phyloP scores from a whole-genome alignment of 2,797 vertebrate species.

The Clarias platycephalus region DNA sequence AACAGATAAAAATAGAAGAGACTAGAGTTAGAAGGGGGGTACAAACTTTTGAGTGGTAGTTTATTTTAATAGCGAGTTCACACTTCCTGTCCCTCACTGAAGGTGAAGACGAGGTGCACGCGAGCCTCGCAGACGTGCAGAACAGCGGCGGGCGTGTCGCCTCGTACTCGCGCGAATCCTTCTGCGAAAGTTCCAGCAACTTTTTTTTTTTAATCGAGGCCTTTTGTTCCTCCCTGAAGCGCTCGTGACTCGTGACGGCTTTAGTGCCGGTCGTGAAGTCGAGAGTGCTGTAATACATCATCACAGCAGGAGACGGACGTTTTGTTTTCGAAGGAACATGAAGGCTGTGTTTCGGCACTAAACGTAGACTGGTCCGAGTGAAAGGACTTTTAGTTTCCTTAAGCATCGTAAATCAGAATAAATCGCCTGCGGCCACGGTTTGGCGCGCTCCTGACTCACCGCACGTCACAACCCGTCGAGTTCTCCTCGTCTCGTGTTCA shows the following conservation, averaged over 20 bases:
- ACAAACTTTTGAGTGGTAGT: background rate
- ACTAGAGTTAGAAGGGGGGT: too few species aligned
- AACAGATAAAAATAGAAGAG: too few species aligned
- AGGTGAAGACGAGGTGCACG: background rate
- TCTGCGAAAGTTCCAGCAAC: background rate
- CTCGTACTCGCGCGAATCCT: background rate
- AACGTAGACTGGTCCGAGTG: conserved; percentile 22
- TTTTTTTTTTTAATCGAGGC: background rate
- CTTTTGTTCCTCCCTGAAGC: background rate
- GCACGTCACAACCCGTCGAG: background rate
- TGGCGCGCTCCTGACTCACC: background rate
- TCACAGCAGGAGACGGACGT: background rate
- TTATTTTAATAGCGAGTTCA: background rate
- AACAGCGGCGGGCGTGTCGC: background rate
- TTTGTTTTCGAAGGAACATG: conserved; percentile 15
- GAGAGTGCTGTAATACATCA: background rate
- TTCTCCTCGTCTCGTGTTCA: conserved; percentile 34
- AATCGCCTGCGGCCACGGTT: conserved; percentile 27
- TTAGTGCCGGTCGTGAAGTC: conserved; percentile 16
- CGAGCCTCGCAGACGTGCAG: background rate
- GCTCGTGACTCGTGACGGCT: background rate
- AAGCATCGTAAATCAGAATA: conserved; percentile 31
- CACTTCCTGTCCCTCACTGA: background rate
- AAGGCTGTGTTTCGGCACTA: conserved; percentile 21
- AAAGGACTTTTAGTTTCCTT: conserved; percentile 51